Base-by-base conservation (phyloP, 2,888 invertebrate species). In the Drosophila anomalipes region DNA sequence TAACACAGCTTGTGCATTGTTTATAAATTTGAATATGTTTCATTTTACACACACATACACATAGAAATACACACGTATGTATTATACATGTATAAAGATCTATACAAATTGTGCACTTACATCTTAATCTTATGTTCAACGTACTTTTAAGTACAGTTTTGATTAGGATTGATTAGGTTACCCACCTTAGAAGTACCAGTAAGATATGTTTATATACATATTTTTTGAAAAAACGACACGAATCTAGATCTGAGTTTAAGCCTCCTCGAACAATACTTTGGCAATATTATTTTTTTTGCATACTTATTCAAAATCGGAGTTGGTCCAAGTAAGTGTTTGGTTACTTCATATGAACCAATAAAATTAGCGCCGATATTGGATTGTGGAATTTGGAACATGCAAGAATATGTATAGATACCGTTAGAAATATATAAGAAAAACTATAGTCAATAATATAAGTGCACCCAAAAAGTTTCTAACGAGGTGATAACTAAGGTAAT, bases 271-370 rank as follows among this genome's bases (percentile, higher is more conserved):
- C 64, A 79, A 77, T 54, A 73, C 73, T 77, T 68, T 66, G 56
- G 72, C 68, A 81, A 65, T 65, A 51, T 74, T 74, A 77, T 81
- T 81, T 77, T 81, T 81, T 78, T 70, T 62, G 56, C 67, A 65
- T 77, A 69, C 79, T 69, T 66, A 66, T 69, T 81, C 62, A 56
- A 81, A 79, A 69, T 77, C 53, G 54, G 51, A 72, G 61, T 68
- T 57, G 62, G 49, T 63, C 52, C 58, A 65, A 47, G 37, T 64
- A 37, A 30, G 53, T 63, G 49, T 49, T 70, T 39, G 22, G 56
- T 47, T 52, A 49, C 58, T 52, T 52, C 35, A 53, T 35, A 52
- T 71, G 32, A 41, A 71, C 51, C 49, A 60, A 9, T 3, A 10
- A 26, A 44, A 35, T 7, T 26, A 59, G 51, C 69, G 71, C 1